Evolutionary conservation across 2,888 invertebrate species (phyloP), one percentile per base, ranked within the genome.

Genomic region (Diachrysia chrysitis): DNA sequence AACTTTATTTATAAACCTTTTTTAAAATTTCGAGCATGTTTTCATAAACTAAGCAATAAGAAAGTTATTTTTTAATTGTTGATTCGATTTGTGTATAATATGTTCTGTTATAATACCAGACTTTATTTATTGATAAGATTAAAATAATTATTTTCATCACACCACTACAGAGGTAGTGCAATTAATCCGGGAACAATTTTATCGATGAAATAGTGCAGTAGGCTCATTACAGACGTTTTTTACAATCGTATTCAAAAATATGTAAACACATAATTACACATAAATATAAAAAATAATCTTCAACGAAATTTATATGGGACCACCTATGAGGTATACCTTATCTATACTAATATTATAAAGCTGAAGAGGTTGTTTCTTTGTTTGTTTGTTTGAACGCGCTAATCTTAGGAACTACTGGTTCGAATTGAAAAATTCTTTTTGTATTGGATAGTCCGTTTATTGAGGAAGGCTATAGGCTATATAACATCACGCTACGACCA

Each of bases 181-280:
- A 19, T 51, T 19, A 4, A 51, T 48, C 10, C 21, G 48, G 48
- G 48, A 51, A 21, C 48, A 51, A 51, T 51, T 51, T 51, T 21
- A 51, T 10, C 4, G 1, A 51, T 51, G 19, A 51, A 51, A 21
- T 51, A 10, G 21, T 48, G 48, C 17, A 19, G 46, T 21, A 51
- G 19, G 48, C n/a, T n/a, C n/a, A n/a, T 10, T 21, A 48, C 19
- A 51, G 48, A 51, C 10, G 17, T 51, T 10, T 19, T 21, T 4
- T 42, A 42, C 42, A 42, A n/a, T 42, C 42, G 42, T 7, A n/a
- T n/a, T n/a, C 42, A 42, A n/a, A 42, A 42, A 42, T 42, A n/a
- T 42, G 42, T n/a, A n/a, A 5, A 42, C n/a, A 42, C n/a, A 4
- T n/a, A 42, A 1, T 1, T 0, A 37, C 14, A 14, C 14, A 14